A percentile compares a stretch with the other conserved stretches of the same genome.
Evolutionary conservation across 2,113 vertebrate species (phyloP).

Genomic region (Prionailurus bengalensis): DNA sequence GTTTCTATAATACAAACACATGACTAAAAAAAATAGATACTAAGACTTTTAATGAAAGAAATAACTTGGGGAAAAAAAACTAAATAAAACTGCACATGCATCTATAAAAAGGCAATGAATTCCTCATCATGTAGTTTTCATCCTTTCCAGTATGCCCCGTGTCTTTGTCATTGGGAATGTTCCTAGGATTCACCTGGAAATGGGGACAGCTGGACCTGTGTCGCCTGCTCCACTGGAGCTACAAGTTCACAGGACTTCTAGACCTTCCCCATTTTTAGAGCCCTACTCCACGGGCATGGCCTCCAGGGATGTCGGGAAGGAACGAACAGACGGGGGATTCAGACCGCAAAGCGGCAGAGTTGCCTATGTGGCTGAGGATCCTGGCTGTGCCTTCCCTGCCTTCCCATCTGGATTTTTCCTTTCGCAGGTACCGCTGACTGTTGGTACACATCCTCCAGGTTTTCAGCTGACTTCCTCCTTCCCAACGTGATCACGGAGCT

Average conservation of each 20-base stretch:
- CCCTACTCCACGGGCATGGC: rapidly evolving
- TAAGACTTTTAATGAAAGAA: neutral
- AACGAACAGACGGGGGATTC: rapidly evolving
- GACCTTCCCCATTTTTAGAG: neutral
- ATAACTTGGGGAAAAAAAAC: neutral
- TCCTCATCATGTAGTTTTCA: neutral
- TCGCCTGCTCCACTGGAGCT: neutral
- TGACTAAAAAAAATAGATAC: neutral
- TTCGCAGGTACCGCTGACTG: neutral
- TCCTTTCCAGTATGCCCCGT: neutral
- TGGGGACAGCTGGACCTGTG: neutral
- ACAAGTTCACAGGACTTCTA: neutral
- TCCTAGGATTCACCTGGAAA: neutral
- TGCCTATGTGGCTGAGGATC: rapidly evolving
- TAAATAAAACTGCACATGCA: neutral
- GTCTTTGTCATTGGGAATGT: neutral
- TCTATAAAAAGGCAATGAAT: neutral
- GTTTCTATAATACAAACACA: neutral
- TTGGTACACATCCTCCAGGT: neutral
- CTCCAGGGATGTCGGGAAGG: neutral
- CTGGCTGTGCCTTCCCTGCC: rapidly evolving
- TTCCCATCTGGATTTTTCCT: neutral
- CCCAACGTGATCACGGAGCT: neutral
- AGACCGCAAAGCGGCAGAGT: neutral
- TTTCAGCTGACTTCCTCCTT: constrained; percentile 66